Percentiles rank a stretch among this genome's conserved stretches.
Conservation (phyloP, 2,888 invertebrate genomes). For the Caenorhabditis sp. region DNA sequence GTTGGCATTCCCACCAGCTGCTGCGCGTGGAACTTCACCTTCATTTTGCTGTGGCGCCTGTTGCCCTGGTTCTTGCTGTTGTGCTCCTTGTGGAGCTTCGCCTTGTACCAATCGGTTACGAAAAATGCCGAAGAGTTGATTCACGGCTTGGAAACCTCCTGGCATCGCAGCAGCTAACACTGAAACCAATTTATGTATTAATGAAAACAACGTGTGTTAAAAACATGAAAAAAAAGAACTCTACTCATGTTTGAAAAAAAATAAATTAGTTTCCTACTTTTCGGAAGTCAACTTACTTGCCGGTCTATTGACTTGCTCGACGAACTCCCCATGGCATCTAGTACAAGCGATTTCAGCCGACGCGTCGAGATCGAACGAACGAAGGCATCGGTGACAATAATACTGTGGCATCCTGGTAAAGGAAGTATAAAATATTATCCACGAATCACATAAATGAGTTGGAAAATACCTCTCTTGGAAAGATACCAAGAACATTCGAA, state of each 20-base stretch:
- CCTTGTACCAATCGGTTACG: not conserved
- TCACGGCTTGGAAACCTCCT: not conserved
- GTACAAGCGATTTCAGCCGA: slow-evolving; percentile 23
- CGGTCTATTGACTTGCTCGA: slow-evolving; percentile 24
- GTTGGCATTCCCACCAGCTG: slow-evolving; percentile 2
- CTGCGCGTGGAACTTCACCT: slow-evolving; percentile 13
- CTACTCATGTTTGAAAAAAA: too few relatives aligned
- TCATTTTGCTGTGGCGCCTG: not conserved
- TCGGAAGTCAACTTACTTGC: slow-evolving; percentile 1
- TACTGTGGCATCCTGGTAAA: slow-evolving; percentile 48
- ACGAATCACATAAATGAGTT: not conserved
- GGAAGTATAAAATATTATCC: not conserved
- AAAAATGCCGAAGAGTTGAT: slow-evolving; percentile 1
- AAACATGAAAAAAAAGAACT: too few relatives aligned
- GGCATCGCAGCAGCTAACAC: slow-evolving; percentile 23
- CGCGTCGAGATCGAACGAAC: slow-evolving; percentile 43
- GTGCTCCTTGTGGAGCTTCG: not conserved
- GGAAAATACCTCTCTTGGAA: not conserved
- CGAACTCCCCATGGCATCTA: slow-evolving; percentile 39
- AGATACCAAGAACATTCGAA: slow-evolving; percentile 7
- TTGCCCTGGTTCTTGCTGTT: not conserved
- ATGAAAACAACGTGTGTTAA: too few relatives aligned
- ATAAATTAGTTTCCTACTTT: not conserved
- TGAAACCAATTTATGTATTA: too few relatives aligned
- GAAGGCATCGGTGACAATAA: slow-evolving; percentile 65